These are phyloP conservation scores for Myiothlypis chrysogaster DNA, from an alignment of 2,797 vertebrate genomes.

Conservation along the genomic window DNA sequence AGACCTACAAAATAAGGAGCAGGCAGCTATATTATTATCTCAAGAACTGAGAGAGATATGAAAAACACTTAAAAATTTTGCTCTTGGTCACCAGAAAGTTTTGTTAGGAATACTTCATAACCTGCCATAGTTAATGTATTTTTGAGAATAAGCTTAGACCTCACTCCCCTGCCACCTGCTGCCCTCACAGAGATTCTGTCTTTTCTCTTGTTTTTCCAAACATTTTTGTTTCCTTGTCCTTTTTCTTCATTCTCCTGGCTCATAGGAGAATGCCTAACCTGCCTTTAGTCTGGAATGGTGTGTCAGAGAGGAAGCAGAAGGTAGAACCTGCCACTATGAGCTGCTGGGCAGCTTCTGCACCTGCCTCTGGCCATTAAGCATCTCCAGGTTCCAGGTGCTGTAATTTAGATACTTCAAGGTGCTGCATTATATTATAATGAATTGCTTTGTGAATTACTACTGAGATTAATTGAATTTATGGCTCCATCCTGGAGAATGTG, in stretches of 20 bases:
- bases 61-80: background rate
- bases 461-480: slow-evolving; percentile 39
- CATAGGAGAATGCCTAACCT: background rate
- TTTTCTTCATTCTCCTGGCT: background rate
- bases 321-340: background rate
- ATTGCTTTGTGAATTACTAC: background rate
- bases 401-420: background rate
- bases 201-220: background rate
- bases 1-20: background rate
- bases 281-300: background rate
- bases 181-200: background rate
- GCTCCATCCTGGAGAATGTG: background rate
- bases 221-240: background rate
- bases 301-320: background rate
- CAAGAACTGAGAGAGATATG: background rate
- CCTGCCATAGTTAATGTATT: background rate
- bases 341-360: background rate
- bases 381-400: background rate
- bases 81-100: background rate
- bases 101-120: background rate
- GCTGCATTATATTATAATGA: background rate
- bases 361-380: background rate
- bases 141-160: background rate
- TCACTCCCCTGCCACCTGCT: background rate
- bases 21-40: background rate